phyloP scores from a whole-genome alignment of 2,797 vertebrate genomes.

The Hozukius guyotensis region DNA sequence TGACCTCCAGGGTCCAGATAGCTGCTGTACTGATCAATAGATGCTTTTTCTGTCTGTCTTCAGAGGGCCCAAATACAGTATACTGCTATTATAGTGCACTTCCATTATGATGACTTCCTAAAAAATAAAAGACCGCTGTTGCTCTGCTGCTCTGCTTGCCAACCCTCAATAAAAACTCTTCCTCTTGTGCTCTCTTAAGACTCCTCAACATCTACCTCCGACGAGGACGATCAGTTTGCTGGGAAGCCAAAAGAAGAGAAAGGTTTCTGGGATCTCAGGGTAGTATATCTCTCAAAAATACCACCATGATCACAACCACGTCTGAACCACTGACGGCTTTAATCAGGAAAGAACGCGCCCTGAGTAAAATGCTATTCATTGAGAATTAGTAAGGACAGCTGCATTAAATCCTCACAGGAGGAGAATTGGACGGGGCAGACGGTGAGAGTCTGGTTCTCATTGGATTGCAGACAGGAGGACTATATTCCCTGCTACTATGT shows the following conservation, averaged over 20 bases:
- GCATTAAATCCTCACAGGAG: slow-evolving; percentile 26
- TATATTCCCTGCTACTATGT: background rate
- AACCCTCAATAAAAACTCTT: background rate
- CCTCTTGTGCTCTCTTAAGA: background rate
- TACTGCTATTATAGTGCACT: background rate
- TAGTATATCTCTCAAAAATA: background rate
- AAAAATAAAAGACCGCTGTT: background rate
- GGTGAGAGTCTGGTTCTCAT: background rate
- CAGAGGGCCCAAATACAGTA: background rate
- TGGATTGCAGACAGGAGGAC: background rate
- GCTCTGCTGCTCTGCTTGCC: background rate
- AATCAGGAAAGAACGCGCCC: background rate
- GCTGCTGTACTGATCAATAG: background rate
- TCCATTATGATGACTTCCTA: background rate
- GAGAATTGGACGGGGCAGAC: background rate
- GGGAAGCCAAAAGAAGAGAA: background rate
- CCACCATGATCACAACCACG: background rate
- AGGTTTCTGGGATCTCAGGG: background rate
- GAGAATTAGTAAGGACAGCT: slow-evolving; percentile 26
- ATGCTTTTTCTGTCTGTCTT: background rate
- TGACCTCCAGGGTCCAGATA: background rate
- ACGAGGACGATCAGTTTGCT: background rate
- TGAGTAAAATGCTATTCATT: slow-evolving; percentile 31
- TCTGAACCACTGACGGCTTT: slow-evolving; percentile 1
- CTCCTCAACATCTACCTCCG: background rate